phyloP scores from a whole-genome alignment of 2,888 invertebrate species.

The Hetaerina titia region DNA sequence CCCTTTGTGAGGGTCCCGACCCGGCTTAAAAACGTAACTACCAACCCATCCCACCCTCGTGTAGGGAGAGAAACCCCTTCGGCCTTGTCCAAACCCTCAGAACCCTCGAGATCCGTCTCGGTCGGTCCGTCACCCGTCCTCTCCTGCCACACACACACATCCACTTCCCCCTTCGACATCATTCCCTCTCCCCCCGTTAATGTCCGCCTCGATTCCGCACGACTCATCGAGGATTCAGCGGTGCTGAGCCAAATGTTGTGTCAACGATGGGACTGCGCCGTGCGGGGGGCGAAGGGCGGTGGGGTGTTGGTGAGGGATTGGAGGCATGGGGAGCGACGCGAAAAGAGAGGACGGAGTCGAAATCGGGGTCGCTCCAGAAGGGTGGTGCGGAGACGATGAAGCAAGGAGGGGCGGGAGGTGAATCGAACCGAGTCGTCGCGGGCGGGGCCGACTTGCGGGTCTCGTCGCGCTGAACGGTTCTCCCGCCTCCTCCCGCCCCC shows the following conservation, averaged over 20 bases:
- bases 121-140: background rate
- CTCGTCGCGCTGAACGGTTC: too few species aligned
- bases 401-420: too few species aligned
- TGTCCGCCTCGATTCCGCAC: background rate
- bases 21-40: slow-evolving; percentile 52
- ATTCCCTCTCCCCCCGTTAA: background rate
- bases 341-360: background rate
- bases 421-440: too few species aligned
- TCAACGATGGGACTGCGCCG: slow-evolving; percentile 7
- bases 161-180: background rate
- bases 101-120: background rate
- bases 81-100: background rate
- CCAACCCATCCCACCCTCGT: background rate
- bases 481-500: too few species aligned
- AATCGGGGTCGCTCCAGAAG: background rate
- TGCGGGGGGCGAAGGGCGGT: background rate
- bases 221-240: slow-evolving; percentile 60
- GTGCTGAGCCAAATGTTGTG: slow-evolving; percentile 59
- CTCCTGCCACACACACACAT: background rate
- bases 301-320: background rate
- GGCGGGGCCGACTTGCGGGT: too few species aligned
- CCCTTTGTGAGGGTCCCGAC: slow-evolving; percentile 48
- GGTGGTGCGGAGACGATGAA: too few species aligned
- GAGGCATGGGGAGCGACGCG: background rate
- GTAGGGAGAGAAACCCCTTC: background rate